phyloP scores from a whole-genome alignment of 2,888 invertebrate species.

The Amorpha juglandis region DNA sequence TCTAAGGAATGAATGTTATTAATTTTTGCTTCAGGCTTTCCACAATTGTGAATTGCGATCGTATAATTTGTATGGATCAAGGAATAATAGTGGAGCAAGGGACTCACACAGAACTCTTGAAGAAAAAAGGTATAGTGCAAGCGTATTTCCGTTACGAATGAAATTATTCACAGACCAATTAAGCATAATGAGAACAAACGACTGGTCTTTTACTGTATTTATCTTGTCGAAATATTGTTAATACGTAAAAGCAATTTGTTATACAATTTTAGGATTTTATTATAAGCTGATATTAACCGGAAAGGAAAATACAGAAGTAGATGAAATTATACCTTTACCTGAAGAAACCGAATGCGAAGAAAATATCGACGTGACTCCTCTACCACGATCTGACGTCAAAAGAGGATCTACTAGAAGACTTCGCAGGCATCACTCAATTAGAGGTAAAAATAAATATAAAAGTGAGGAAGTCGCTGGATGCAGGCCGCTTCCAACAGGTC shows the following conservation, averaged over 20 bases:
- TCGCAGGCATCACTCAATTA: conserved; percentile 67
- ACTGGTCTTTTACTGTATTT: no score
- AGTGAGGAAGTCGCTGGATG: no score
- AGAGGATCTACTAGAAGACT: conserved; percentile 63
- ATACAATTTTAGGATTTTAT: conserved; percentile 55
- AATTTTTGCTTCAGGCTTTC: conserved; percentile 76
- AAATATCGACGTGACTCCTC: conserved; percentile 45
- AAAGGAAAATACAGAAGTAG: conserved; percentile 69
- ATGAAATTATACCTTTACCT: conserved; percentile 63
- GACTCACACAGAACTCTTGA: conserved; percentile 89
- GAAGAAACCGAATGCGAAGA: conserved; percentile 63
- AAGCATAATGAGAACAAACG: no score
- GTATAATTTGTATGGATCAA: conserved; percentile 89
- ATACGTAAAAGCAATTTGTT: not conserved
- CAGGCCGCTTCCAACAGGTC: no score
- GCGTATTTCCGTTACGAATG: not conserved
- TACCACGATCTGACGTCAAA: conserved; percentile 58
- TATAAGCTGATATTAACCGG: conserved; percentile 88
- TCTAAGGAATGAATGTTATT: no score
- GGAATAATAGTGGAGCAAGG: conserved; percentile 90
- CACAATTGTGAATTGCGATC: conserved; percentile 88
- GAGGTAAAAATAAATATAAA: no score
- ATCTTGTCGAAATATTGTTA: not conserved
- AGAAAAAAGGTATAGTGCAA: conserved; percentile 79
- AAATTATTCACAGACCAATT: no score